These are phyloP conservation scores for Hephaestus fuliginosus DNA, from an alignment of 2,797 vertebrate genomes.

Conservation along the genomic window DNA sequence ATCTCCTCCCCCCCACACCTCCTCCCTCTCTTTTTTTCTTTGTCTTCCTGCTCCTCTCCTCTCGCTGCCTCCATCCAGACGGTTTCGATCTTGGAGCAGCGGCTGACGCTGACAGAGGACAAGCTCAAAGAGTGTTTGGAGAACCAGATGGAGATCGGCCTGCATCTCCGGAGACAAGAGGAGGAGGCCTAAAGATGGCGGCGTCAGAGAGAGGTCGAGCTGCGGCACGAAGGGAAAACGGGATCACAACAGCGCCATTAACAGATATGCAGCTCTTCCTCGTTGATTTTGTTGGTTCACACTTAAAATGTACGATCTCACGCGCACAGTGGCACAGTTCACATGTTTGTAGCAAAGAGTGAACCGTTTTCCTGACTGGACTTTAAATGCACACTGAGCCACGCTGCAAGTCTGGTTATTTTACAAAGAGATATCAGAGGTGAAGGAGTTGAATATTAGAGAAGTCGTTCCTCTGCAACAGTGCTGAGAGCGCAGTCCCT, in stretches of 20 bases:
- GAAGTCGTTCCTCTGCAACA: constrained; percentile 64
- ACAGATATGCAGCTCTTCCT: background rate
- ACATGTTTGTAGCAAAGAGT: background rate
- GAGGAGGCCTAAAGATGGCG: constrained; percentile 64
- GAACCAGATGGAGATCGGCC: constrained; percentile 90
- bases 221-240: constrained; percentile 8
- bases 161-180: constrained; percentile 83
- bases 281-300: background rate
- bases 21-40: constrained; percentile 31
- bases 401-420: constrained; percentile 33
- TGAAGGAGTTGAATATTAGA: constrained; percentile 69
- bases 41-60: constrained; percentile 36
- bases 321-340: background rate
- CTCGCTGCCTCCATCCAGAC: constrained; percentile 73
- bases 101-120: constrained; percentile 94
- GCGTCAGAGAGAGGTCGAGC: constrained; percentile 23
- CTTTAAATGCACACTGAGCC: constrained; percentile 36
- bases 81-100: constrained; percentile 91
- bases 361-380: constrained; percentile 1
- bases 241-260: constrained; percentile 21
- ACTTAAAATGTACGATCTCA: constrained; percentile 7
- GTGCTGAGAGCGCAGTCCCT: constrained; percentile 70
- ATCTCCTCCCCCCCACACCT: constrained; percentile 47
- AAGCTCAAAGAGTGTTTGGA: constrained; percentile 96
- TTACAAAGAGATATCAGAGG: constrained; percentile 48